Evolutionary conservation across 2,797 vertebrate species (phyloP).

Genomic region (Micropoecilia bifurca): DNA sequence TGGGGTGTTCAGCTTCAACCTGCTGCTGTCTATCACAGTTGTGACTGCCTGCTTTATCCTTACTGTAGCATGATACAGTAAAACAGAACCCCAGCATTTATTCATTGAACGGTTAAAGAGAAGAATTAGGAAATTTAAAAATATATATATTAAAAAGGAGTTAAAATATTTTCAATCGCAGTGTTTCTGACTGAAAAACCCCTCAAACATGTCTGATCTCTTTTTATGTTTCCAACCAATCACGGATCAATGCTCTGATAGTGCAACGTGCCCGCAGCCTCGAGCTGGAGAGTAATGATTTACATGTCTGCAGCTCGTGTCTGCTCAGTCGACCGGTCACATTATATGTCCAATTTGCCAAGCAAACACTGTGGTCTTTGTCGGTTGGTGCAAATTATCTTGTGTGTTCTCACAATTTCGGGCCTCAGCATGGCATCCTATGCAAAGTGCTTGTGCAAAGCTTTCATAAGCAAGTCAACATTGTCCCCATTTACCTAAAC

Average conservation of each 20-base stretch:
- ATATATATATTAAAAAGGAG: no score
- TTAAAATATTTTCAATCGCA: background rate
- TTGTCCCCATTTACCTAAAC: conserved; percentile 10
- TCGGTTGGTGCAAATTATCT: conserved; percentile 18
- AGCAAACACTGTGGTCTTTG: conserved; percentile 53
- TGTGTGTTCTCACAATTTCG: conserved; percentile 25
- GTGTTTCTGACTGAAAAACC: conserved; percentile 24
- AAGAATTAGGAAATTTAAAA: background rate
- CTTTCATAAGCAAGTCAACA: conserved; percentile 19
- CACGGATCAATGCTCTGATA: conserved; percentile 60
- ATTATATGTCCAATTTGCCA: conserved; percentile 58
- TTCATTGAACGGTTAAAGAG: background rate
- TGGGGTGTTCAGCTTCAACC: conserved; percentile 53
- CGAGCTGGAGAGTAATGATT: conserved; percentile 59
- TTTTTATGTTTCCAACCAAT: conserved; percentile 16
- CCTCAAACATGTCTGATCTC: background rate
- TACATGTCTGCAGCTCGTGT: conserved; percentile 46
- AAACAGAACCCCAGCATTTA: conserved; percentile 13
- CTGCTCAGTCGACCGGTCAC: conserved; percentile 45
- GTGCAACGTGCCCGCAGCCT: conserved; percentile 48
- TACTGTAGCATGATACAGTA: conserved; percentile 53
- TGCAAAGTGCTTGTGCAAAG: conserved; percentile 21
- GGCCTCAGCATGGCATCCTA: conserved; percentile 1
- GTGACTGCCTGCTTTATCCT: conserved; percentile 47
- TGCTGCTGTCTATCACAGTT: conserved; percentile 72